Evolutionary conservation across 1,140 invertebrate species (phyloP), one percentile per base, ranked within the genome.

Genomic region (Brachionus calyciflorus): DNA sequence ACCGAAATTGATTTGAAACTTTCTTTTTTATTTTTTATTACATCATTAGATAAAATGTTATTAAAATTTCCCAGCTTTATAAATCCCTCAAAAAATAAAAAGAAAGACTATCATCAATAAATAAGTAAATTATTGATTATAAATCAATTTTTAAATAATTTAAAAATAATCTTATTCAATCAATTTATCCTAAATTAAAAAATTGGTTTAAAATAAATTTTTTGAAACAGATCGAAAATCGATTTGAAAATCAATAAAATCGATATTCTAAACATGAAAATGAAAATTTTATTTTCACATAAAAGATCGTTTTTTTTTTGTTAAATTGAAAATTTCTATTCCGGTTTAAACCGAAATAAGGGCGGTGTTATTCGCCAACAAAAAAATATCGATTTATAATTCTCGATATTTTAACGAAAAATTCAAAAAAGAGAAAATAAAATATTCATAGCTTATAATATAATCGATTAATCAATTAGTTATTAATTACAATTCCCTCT

Each of bases 11-110:
- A 6, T 37, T 19, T 60, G 55, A 60, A n/a, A n/a, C n/a, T n/a
- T n/a, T n/a, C n/a, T n/a, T n/a, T n/a, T n/a, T n/a, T n/a, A n/a
- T n/a, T n/a, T n/a, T n/a, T n/a, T n/a, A n/a, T 55, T 55, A 4
- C 28, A 28, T 55, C 53, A 55, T 55, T 55, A 55, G 28, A 28
- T 55, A 30, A 33, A 55, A 28, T 33, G 30, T 21, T 40, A 60
- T 60, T 60, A 33, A 37, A 37, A 14, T 17, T 60, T 60, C 55
- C 55, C 55, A 60, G 28, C 55, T 60, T 60, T 60, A 30, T 28
- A 55, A 55, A 10, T 28, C 33, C 33, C 28, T 55, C 33, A 12
- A 53, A 53, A n/a, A n/a, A n/a, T n/a, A n/a, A n/a, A n/a, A n/a
- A n/a, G n/a, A n/a, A n/a, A n/a, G n/a, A n/a, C n/a, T n/a, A n/a